A percentile compares a stretch with the other conserved stretches of the same genome.
phyloP scores from a whole-genome alignment of 35 echinoderm and acorn worm genomes.

The Ophioderma brevispina region DNA sequence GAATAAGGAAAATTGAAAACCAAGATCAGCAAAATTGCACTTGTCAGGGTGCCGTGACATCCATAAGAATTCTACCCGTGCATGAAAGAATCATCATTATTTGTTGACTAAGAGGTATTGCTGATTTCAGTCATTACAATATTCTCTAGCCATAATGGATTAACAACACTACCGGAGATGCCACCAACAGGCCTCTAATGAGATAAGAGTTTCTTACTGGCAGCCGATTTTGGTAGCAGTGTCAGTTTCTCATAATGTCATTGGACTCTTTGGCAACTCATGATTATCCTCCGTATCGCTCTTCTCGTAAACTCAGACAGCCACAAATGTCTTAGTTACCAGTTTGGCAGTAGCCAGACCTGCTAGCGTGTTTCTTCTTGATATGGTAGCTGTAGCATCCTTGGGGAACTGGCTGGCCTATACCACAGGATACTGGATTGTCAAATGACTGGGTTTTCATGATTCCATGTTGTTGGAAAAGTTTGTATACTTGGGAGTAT shows the following conservation, averaged over 20 bases:
- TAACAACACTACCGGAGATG: too few species aligned
- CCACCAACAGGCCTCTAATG: too few species aligned
- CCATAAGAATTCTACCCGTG: too few species aligned
- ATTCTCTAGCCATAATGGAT: too few species aligned
- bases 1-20: too few species aligned
- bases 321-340: slow-evolving; percentile 13
- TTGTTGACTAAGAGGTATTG: too few species aligned
- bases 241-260: neutral
- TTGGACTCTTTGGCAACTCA: neutral
- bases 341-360: neutral
- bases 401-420: neutral
- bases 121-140: too few species aligned
- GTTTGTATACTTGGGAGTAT: neutral
- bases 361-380: neutral
- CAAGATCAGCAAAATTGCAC: too few species aligned
- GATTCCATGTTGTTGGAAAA: neutral
- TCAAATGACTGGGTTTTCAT: neutral
- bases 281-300: neutral
- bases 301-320: neutral
- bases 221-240: neutral
- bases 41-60: too few species aligned
- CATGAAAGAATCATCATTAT: too few species aligned
- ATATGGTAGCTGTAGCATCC: neutral
- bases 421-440: neutral
- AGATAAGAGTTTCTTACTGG: neutral